Conservation (phyloP, 92 coral and sea anemone species). For the Paragorgia papillata region DNA sequence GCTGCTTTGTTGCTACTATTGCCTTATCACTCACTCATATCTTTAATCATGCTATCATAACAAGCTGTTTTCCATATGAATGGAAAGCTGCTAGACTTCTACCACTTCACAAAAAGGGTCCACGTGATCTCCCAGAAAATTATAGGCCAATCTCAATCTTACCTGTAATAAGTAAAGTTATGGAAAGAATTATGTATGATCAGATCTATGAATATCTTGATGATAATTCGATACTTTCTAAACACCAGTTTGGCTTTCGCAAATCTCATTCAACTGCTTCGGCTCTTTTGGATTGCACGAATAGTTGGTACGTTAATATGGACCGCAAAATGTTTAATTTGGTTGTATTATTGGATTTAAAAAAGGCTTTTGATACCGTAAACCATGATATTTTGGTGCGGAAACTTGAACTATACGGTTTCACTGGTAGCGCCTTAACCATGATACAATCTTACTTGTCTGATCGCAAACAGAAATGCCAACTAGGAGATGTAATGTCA, state of each 20-base stretch:
- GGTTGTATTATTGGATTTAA: no score
- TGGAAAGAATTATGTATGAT: constrained; percentile 36
- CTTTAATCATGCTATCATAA: constrained; percentile 45
- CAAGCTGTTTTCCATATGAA: constrained; percentile 41
- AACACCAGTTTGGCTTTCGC: constrained; percentile 52
- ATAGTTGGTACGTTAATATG: no score
- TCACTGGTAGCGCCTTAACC: constrained; percentile 39
- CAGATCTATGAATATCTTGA: constrained; percentile 44
- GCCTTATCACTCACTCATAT: constrained; percentile 52
- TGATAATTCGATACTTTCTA: constrained; percentile 8
- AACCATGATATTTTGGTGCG: constrained; percentile 39
- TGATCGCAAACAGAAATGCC: constrained; percentile 56
- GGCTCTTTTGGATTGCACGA: constrained; percentile 49
- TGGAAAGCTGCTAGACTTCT: constrained; percentile 56
- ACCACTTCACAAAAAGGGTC: constrained; percentile 47
- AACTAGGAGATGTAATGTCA: constrained; percentile 44
- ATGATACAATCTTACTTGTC: constrained; percentile 52
- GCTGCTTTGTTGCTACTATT: no score
- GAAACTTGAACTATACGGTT: constrained; percentile 42
- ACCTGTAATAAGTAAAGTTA: constrained; percentile 53
- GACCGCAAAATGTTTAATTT: no score
- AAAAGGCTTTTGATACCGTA: no score
- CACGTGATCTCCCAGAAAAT: constrained; percentile 27
- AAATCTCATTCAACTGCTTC: constrained; percentile 41
- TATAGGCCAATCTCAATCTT: no score